Evolutionary conservation across 2,113 vertebrate genomes (phyloP), one percentile per base, ranked within the genome.

Genomic region (Cathartes aura): DNA sequence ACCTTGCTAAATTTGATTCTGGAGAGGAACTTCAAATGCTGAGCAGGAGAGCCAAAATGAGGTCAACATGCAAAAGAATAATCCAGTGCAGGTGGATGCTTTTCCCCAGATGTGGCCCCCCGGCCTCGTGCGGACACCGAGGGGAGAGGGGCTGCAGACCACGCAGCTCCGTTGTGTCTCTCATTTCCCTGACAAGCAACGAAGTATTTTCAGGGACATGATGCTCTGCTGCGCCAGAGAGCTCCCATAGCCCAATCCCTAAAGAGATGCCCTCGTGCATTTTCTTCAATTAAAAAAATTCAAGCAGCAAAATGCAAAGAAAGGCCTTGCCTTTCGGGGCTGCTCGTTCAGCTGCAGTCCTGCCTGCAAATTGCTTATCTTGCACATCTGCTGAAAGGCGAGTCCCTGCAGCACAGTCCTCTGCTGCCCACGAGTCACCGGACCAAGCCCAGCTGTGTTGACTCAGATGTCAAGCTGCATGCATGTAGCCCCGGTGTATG

Each of bases 11-110:
- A 91, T 93, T 79, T 47, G 62, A 76, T 76, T 93, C 75, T 90
- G 50, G 63, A 88, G 48, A 53, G 45, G 45, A 91, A 93, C 89
- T 93, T 97, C 95, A 95, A 97, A 94, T 34, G 4, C 87, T 14
- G 63, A 82, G 73, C 62, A 68, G 21, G 70, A 85, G 81, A 89
- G 81, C 89, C 70, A 90, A 63, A 64, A 75, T 30, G 78, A 94
- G 84, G 93, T 80, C 45, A n/a, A 47, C 19, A 2, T 6, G 26
- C 52, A 60, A 17, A 53, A 91, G 43, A 43, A 26, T 85, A 85
- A 96, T 96, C 81, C 55, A 63, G 59, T 70, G 84, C 94, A 95
- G 94, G 94, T 89, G 81, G 83, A 79, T 84, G 78, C 20, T 82
- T 45, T 83, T 72, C 40, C 81, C 60, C 68, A 94, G 63, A 70